These are phyloP conservation scores for Punctoribates punctum DNA, from an alignment of 2,888 invertebrate species.

Conservation along the genomic window DNA sequence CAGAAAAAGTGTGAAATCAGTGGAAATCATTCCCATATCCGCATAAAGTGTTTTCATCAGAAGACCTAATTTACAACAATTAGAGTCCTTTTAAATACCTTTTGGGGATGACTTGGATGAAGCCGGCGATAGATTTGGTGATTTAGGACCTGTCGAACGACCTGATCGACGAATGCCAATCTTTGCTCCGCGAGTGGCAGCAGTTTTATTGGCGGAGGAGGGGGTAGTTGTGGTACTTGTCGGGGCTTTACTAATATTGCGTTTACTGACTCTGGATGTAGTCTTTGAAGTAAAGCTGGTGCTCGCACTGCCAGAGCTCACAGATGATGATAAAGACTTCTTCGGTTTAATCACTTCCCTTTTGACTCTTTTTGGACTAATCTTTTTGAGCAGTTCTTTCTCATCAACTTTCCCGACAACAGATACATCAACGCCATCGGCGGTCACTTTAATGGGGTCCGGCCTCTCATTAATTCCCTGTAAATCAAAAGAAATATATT, in stretches of 20 bases:
- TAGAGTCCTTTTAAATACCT: conserved; percentile 28
- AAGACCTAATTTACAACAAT: neutral
- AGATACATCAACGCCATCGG: conserved; percentile 49
- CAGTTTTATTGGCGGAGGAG: neutral
- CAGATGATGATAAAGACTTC: neutral
- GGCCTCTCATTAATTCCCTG: conserved; percentile 62
- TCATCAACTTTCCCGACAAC: conserved; percentile 48
- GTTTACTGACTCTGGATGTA: neutral
- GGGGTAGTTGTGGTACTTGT: neutral
- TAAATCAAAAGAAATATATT: neutral
- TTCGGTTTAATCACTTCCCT: neutral
- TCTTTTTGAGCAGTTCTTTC: conserved; percentile 43
- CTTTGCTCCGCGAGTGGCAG: neutral
- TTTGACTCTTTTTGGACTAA: conserved; percentile 34
- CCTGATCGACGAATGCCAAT: neutral
- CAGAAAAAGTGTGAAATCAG: neutral
- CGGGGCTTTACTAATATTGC: neutral
- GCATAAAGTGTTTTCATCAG: conserved; percentile 10
- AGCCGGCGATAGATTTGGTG: conserved; percentile 11
- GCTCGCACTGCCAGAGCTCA: neutral
- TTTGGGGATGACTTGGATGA: conserved; percentile 14
- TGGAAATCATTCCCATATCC: conserved; percentile 15
- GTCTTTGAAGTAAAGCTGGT: neutral
- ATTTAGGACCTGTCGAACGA: conserved; percentile 6
- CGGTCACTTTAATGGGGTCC: conserved; percentile 48